A percentile compares a stretch with the other conserved stretches of the same genome.
phyloP scores from a whole-genome alignment of 2,113 vertebrate genomes.

The Amphiprion ocellaris region DNA sequence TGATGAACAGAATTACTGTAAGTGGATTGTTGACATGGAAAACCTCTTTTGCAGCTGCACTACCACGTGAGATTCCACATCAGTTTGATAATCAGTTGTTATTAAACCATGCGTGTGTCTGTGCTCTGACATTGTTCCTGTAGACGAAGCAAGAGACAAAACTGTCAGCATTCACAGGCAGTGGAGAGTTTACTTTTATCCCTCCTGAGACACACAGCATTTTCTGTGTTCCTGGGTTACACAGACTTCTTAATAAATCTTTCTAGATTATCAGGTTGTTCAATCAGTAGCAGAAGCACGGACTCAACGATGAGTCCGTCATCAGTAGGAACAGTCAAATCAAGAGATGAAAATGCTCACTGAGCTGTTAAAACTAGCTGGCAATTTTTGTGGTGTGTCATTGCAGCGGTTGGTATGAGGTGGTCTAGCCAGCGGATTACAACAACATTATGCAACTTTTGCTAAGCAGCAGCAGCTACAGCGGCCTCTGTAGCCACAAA shows the following conservation, averaged over 20 bases:
- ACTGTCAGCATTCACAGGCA: neutral
- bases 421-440: no score
- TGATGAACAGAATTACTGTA: constrained; percentile 7
- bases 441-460: no score
- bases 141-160: neutral
- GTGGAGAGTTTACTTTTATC: neutral
- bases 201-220: neutral
- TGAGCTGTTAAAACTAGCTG: neutral
- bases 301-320: neutral
- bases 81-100: constrained; percentile 18
- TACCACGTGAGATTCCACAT: constrained; percentile 28
- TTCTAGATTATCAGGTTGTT: neutral
- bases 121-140: neutral
- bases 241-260: neutral
- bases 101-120: neutral
- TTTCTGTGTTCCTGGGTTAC: neutral
- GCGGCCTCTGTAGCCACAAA: no score
- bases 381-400: neutral
- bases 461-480: no score
- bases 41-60: constrained; percentile 10
- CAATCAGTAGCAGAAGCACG: neutral
- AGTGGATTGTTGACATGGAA: constrained; percentile 1
- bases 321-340: neutral
- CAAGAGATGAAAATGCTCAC: neutral
- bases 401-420: neutral